Evolutionary conservation across 2,797 vertebrate genomes (phyloP), one percentile per base, ranked within the genome.

Genomic region (Malacoraja senta): DNA sequence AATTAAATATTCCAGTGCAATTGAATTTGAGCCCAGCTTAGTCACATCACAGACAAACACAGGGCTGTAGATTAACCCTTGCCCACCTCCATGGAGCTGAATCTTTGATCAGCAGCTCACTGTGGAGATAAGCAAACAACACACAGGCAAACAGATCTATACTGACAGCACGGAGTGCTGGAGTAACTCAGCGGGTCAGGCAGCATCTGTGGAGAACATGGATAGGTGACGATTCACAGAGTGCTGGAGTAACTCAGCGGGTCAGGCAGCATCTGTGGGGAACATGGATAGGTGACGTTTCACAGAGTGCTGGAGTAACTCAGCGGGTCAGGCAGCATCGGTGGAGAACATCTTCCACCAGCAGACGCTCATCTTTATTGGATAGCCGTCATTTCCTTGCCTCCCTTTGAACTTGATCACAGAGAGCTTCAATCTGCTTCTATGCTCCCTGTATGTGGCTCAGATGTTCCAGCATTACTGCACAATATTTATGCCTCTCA

Each of bases 1-100:
- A 91, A 91, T 71, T 71, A 68, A 72, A 44, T 91, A 91, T 72
- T 91, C 65, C 32, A 7, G 68, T 24, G 26, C 72, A 91, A 72
- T 35, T 91, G 88, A 26, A 91, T 91, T 72, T 32, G 38, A 91
- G 38, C 38, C 21, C 32, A 72, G 68, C 68, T 91, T 72, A 71
- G 32, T 35, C 38, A 38, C 88, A 91, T 72, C 1, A 32, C 32
- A 35, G 8, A 38, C 32, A 38, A 72, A 91, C 86, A 71, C 65
- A 90, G 12, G n/a, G 17, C 86, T 17, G n/a, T 68, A 71, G 32
- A 32, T 90, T 21, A 90, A 90, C 19, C 17, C 58, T 71, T 86
- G n/a, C 32, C n/a, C 83, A n/a, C 17, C 83, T 13, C 32, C 26
- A 86, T 86, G 83, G 10, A 44, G 44, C 1, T 1, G 61, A 13